These are phyloP conservation scores for Cheilosia impressa DNA, from an alignment of 2,888 invertebrate species.

Conservation along the genomic window DNA sequence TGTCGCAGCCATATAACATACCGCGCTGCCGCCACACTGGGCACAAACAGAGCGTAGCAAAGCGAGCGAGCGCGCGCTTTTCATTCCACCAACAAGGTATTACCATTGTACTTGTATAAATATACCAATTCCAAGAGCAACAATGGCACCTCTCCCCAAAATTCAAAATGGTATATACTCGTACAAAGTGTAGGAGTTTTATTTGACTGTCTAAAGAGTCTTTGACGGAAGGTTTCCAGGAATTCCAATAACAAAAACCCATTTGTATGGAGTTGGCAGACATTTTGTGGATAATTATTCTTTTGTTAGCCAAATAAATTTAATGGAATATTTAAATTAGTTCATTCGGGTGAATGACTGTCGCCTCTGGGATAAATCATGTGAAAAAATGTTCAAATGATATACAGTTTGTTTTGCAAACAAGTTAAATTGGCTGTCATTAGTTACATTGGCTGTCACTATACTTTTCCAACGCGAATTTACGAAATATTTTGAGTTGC, in stretches of 20 bases:
- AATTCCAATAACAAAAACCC: constrained; percentile 22
- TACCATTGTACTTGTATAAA: constrained; percentile 8
- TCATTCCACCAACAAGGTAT: constrained; percentile 36
- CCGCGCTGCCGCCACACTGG: constrained; percentile 59
- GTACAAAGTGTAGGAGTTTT: constrained; percentile 12
- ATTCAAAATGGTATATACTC: neutral
- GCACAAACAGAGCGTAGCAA: constrained; percentile 71
- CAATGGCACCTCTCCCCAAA: constrained; percentile 6
- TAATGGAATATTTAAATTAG: constrained; percentile 9
- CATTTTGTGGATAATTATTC: constrained; percentile 9
- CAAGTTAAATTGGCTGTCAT: too few species aligned
- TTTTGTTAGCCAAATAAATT: constrained; percentile 6
- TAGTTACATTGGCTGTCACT: too few species aligned
- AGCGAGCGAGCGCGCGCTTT: constrained; percentile 22
- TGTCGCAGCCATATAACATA: constrained; percentile 63
- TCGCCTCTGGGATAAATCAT: neutral
- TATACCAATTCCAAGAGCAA: constrained; percentile 1
- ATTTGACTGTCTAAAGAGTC: neutral
- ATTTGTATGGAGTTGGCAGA: constrained; percentile 1
- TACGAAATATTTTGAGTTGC: too few species aligned
- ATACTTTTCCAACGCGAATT: too few species aligned
- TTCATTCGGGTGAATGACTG: neutral
- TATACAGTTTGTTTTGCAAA: too few species aligned
- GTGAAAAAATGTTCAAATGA: too few species aligned
- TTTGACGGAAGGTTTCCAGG: neutral